Conservation (phyloP, 2,797 vertebrate genomes). For the Oceanodroma leucorhoa region DNA sequence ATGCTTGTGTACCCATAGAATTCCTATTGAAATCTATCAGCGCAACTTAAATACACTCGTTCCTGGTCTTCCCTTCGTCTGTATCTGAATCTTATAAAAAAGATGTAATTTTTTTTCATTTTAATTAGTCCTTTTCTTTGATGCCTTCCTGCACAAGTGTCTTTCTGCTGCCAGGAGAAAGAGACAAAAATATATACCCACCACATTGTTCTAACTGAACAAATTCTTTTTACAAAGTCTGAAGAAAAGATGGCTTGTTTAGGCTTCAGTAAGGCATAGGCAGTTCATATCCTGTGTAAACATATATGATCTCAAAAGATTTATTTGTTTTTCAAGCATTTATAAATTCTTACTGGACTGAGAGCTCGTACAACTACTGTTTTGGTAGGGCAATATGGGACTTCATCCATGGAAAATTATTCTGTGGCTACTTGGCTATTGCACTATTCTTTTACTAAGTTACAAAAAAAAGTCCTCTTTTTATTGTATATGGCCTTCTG, state of each 20-base stretch:
- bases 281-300: not conserved
- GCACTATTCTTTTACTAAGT: not conserved
- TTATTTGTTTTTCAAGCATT: not conserved
- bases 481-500: not conserved
- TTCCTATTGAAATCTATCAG: not conserved
- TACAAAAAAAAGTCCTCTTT: not conserved
- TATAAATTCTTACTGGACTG: not conserved
- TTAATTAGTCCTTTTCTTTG: not conserved
- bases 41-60: not conserved
- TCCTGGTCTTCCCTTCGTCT: not conserved
- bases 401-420: not conserved
- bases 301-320: not conserved
- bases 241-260: not conserved
- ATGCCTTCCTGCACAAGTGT: not conserved
- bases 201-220: not conserved
- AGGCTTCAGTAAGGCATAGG: not conserved
- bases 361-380: not conserved
- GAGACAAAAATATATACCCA: not conserved
- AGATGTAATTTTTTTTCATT: not conserved
- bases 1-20: not conserved
- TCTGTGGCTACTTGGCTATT: not conserved
- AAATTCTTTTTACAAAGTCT: not conserved
- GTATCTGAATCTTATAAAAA: not conserved
- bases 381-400: not conserved
- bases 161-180: not conserved